These are phyloP conservation scores for Hafferia zeledoni DNA, from an alignment of 2,797 vertebrate genomes.

Conservation along the genomic window DNA sequence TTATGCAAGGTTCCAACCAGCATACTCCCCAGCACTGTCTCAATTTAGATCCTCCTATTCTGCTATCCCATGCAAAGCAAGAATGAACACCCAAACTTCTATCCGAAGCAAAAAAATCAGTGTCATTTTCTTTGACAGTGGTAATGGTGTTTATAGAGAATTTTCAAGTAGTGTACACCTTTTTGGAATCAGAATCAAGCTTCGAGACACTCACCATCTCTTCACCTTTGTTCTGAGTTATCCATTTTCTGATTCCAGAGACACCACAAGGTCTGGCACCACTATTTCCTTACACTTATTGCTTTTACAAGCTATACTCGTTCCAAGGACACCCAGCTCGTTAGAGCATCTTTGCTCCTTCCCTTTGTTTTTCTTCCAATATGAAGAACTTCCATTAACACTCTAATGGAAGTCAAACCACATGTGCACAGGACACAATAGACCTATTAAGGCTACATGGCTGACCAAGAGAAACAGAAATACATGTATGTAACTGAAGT, in stretches of 20 bases:
- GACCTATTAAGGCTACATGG: slow-evolving; percentile 72
- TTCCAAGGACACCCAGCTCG: not conserved
- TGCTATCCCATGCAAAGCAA: not conserved
- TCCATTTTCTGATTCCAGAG: not conserved
- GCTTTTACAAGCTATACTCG: slow-evolving; percentile 36
- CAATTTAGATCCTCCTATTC: not conserved
- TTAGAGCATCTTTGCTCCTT: not conserved
- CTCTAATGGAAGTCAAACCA: slow-evolving; percentile 22
- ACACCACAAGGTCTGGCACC: not conserved
- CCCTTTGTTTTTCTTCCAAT: not conserved
- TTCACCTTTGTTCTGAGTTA: not conserved
- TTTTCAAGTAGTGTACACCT: not conserved
- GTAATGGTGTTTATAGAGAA: not conserved
- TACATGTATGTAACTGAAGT: slow-evolving; percentile 28
- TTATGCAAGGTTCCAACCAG: not conserved
- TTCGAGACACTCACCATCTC: not conserved
- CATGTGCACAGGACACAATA: not conserved
- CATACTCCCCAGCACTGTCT: not conserved
- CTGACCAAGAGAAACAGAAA: slow-evolving; percentile 48
- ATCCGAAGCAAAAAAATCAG: slow-evolving; percentile 25
- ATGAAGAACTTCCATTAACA: slow-evolving; percentile 25
- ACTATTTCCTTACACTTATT: slow-evolving; percentile 32
- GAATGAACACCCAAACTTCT: not conserved
- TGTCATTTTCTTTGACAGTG: not conserved
- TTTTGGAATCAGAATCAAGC: not conserved